Evolutionary conservation across 2,888 invertebrate genomes (phyloP).

Genomic region (Anodontia alba): DNA sequence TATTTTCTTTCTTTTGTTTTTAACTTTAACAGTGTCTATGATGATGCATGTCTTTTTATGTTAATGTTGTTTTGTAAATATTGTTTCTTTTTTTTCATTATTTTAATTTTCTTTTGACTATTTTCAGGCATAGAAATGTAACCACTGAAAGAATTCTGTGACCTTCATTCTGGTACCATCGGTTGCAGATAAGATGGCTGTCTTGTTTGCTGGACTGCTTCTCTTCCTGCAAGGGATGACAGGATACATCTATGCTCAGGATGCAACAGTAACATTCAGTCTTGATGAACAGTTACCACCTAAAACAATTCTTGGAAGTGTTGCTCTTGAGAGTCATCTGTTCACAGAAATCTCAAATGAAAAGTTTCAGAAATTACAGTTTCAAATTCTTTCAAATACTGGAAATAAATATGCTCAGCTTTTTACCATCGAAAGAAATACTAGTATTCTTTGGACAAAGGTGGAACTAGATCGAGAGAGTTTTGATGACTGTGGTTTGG

Average conservation of each 20-base stretch:
- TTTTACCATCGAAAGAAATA: constrained; percentile 70
- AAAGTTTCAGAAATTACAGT: constrained; percentile 46
- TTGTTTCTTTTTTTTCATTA: too few species aligned
- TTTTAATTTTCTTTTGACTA: not conserved
- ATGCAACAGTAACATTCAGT: constrained; percentile 55
- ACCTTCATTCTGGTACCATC: not conserved
- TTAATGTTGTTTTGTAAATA: too few species aligned
- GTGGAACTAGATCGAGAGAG: constrained; percentile 72
- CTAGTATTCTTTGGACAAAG: constrained; percentile 67
- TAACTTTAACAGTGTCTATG: too few species aligned
- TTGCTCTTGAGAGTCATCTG: constrained; percentile 58
- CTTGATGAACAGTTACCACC: constrained; percentile 41
- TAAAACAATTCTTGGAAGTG: constrained; percentile 59
- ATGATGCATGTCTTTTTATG: too few species aligned
- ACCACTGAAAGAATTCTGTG: too few species aligned
- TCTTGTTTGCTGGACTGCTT: not conserved
- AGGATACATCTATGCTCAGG: constrained; percentile 39
- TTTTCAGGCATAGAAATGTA: not conserved
- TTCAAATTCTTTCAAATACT: constrained; percentile 57
- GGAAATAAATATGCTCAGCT: constrained; percentile 56
- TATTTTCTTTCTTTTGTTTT: too few species aligned
- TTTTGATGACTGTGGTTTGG: constrained; percentile 58
- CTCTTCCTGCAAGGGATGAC: constrained; percentile 18
- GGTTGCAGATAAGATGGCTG: not conserved
- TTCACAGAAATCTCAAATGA: constrained; percentile 48